These are phyloP conservation scores for Hafferia zeledoni DNA, from an alignment of 2,797 vertebrate genomes.

Conservation along the genomic window DNA sequence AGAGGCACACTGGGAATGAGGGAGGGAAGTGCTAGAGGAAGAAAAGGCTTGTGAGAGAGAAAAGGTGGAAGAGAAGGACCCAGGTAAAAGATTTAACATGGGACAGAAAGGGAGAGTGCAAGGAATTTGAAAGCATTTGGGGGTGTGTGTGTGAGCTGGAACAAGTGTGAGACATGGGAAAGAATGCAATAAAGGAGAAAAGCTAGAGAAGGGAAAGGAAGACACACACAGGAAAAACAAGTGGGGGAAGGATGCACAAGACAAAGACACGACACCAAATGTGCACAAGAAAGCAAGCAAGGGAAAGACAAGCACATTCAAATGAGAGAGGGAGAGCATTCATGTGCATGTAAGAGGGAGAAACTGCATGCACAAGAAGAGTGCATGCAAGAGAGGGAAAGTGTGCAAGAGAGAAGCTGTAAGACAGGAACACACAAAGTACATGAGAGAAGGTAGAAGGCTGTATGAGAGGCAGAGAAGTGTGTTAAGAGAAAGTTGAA, in stretches of 20 bases:
- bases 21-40: neutral
- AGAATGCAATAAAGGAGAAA: neutral
- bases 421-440: neutral
- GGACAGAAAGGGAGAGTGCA: neutral
- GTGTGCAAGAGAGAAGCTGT: neutral
- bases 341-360: rapidly evolving
- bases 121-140: neutral
- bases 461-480: neutral
- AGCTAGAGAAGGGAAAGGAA: neutral
- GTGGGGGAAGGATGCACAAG: neutral
- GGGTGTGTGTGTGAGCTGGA: neutral
- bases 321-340: neutral
- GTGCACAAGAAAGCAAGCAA: neutral
- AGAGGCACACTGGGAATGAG: neutral
- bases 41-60: neutral
- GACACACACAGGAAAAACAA: neutral
- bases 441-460: neutral
- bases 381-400: neutral
- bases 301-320: neutral
- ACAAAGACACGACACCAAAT: neutral
- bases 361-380: neutral
- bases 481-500: neutral
- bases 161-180: neutral
- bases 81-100: neutral
- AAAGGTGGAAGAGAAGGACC: neutral